Percentiles rank a stretch among this genome's conserved stretches.
These are phyloP conservation scores for Emys orbicularis DNA, from an alignment of 2,797 vertebrate species.

Conservation along the genomic window DNA sequence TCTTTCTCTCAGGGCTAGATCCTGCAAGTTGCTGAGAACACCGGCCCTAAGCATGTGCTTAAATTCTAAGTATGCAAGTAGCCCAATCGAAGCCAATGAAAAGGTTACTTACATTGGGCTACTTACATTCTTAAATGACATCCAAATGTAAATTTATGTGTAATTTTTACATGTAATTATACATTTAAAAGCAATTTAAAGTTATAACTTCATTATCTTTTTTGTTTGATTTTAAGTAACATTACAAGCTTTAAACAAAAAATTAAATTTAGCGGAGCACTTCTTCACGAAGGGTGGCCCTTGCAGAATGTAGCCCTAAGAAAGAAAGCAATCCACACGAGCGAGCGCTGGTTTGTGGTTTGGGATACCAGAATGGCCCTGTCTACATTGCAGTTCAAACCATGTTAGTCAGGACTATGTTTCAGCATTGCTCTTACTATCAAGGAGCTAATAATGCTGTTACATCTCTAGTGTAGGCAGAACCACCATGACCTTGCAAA, in stretches of 20 bases:
- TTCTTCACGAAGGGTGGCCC: fast-evolving
- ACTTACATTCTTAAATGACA: too few species aligned
- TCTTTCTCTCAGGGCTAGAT: neutral
- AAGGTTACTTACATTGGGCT: too few species aligned
- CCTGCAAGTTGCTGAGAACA: neutral
- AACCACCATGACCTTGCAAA: neutral
- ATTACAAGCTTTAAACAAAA: neutral
- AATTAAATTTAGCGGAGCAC: neutral
- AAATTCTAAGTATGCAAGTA: neutral
- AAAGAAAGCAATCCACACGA: neutral
- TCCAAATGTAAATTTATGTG: too few species aligned
- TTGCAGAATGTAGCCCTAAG: neutral
- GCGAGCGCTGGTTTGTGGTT: neutral
- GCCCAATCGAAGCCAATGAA: neutral
- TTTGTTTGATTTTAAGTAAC: neutral
- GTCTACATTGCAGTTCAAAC: neutral
- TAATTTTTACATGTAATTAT: neutral
- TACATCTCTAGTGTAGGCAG: neutral
- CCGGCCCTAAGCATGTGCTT: neutral
- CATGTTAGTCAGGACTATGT: neutral
- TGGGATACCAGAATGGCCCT: neutral
- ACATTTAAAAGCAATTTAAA: neutral
- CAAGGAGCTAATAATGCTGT: neutral
- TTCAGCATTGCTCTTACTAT: neutral
- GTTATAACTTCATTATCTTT: neutral